phyloP scores from a whole-genome alignment of 2,113 vertebrate species.

The Brachyistius frenatus region DNA sequence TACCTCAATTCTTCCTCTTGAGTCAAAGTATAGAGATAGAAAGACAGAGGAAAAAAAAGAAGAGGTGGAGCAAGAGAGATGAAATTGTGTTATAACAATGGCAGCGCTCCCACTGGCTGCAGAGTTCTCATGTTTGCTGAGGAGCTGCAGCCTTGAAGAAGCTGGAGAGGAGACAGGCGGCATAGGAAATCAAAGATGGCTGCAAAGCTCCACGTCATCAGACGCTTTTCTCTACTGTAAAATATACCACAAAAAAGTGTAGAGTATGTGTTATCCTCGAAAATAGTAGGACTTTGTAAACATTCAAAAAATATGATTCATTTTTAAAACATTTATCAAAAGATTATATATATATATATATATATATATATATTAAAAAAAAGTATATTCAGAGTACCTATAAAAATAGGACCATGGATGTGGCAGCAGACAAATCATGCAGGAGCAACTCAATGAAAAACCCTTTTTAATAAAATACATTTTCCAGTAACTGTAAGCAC shows the following conservation, averaged over 20 bases:
- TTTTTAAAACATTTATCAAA: not conserved
- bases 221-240: slow-evolving; percentile 22
- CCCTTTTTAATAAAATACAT: too few species aligned
- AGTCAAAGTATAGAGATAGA: slow-evolving; percentile 52
- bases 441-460: too few species aligned
- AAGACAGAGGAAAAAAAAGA: not conserved
- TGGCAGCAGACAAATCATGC: too few species aligned
- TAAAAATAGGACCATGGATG: not conserved
- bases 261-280: not conserved
- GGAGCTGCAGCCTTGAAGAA: slow-evolving; percentile 50
- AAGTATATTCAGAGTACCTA: not conserved
- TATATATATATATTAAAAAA: not conserved
- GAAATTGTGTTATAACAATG: slow-evolving; percentile 78
- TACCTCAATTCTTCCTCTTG: slow-evolving; percentile 47
- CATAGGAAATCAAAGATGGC: slow-evolving; percentile 72
- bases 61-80: slow-evolving; percentile 52
- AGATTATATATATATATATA: not conserved
- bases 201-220: slow-evolving; percentile 80
- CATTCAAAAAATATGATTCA: not conserved
- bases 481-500: not conserved
- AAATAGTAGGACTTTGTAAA: not conserved
- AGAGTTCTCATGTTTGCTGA: slow-evolving; percentile 70
- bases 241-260: slow-evolving; percentile 34
- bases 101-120: slow-evolving; percentile 67
- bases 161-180: slow-evolving; percentile 56